These are phyloP conservation scores for Rhopalosiphum maidis DNA, from an alignment of 1,140 invertebrate genomes.

Conservation along the genomic window DNA sequence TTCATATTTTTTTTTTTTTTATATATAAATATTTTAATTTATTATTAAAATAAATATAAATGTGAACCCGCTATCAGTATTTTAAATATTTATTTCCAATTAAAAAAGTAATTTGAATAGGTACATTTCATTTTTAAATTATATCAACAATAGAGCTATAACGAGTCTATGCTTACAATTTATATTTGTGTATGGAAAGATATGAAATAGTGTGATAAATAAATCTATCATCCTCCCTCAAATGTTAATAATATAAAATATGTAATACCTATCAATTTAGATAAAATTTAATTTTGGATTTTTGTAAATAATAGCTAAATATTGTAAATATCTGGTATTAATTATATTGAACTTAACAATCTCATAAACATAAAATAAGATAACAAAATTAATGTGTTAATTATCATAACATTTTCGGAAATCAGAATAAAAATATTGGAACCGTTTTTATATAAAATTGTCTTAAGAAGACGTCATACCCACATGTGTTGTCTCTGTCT, in stretches of 20 bases:
- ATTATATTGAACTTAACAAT: not conserved
- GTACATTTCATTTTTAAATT: not conserved
- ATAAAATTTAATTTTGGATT: not conserved
- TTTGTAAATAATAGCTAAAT: not conserved
- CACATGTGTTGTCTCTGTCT: no score
- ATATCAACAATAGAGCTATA: not conserved
- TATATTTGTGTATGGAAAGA: not conserved
- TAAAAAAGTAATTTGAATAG: not conserved
- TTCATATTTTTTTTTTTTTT: not conserved
- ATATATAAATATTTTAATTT: not conserved
- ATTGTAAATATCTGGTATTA: not conserved
- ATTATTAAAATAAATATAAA: not conserved
- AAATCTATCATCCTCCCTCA: not conserved
- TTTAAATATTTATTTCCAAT: not conserved
- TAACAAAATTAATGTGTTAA: not conserved
- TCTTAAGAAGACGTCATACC: no score
- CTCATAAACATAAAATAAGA: not conserved
- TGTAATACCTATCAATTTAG: no score
- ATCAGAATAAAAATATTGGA: not conserved
- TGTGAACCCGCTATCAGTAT: not conserved
- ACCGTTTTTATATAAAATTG: not conserved
- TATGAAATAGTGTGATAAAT: not conserved
- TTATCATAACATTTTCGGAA: not conserved
- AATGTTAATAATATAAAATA: not conserved
- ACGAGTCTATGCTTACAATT: not conserved